Evolutionary conservation across 2,888 invertebrate genomes (phyloP).

Genomic region (Melanostoma scalare): DNA sequence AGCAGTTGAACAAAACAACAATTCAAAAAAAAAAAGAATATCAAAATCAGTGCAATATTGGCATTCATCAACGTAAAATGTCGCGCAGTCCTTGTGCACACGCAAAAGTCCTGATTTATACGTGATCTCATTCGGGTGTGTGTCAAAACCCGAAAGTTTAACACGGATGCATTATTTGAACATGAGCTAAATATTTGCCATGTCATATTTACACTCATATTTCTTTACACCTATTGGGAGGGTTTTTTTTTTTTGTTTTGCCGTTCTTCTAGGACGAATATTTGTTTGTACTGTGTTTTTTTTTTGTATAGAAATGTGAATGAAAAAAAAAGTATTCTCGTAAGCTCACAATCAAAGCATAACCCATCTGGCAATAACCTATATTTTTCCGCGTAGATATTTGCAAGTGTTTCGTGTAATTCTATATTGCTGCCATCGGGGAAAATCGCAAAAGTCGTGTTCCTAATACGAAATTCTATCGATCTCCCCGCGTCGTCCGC

Average conservation of each 20-base stretch:
- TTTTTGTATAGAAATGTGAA: constrained; percentile 18
- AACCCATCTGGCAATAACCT: constrained; percentile 68
- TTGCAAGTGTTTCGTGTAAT: constrained; percentile 31
- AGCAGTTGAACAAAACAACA: not conserved
- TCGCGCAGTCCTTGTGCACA: constrained; percentile 55
- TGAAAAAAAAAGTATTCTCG: constrained; percentile 19
- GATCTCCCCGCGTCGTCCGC: constrained; percentile 51
- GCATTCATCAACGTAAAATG: constrained; percentile 57
- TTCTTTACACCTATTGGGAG: constrained; percentile 23
- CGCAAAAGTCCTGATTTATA: constrained; percentile 47
- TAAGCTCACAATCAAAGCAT: constrained; percentile 46
- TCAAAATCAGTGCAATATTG: constrained; percentile 51
- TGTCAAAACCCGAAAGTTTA: constrained; percentile 47
- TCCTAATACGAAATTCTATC: constrained; percentile 68
- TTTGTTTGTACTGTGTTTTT: constrained; percentile 10
- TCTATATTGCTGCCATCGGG: constrained; percentile 45
- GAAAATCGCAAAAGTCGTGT: constrained; percentile 50
- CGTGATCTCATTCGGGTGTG: constrained; percentile 35
- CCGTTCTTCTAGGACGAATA: constrained; percentile 30
- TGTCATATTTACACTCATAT: constrained; percentile 45
- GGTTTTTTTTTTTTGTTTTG: constrained; percentile 24
- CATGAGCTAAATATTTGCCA: constrained; percentile 66
- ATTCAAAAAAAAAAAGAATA: constrained; percentile 21
- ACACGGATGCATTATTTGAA: constrained; percentile 65
- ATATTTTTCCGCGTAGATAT: constrained; percentile 38